Evolutionary conservation across 2,888 invertebrate species (phyloP).

Genomic region (Mayetiola destructor): DNA sequence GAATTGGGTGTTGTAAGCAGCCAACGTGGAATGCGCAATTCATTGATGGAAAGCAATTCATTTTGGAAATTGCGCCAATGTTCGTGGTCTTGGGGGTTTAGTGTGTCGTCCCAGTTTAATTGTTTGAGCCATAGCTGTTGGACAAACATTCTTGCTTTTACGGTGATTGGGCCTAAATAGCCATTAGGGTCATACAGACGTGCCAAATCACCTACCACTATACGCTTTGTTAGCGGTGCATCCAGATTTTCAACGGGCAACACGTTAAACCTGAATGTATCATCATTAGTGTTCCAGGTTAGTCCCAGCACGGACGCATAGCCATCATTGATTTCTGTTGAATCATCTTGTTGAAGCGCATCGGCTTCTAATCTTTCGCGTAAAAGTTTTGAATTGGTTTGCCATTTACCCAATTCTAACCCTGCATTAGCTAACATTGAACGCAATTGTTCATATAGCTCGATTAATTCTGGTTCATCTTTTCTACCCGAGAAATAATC

Average conservation of each 20-base stretch:
- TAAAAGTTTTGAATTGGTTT: too few species aligned
- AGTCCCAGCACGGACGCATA: neutral
- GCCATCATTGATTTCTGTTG: neutral
- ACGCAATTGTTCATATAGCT: neutral
- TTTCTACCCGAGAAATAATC: neutral
- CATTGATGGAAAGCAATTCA: too few species aligned
- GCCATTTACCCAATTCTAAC: too few species aligned
- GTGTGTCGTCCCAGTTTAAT: constrained; percentile 17
- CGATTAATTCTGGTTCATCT: neutral
- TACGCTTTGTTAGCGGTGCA: constrained; percentile 14
- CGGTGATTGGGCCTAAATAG: constrained; percentile 17
- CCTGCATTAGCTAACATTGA: neutral
- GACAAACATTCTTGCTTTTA: constrained; percentile 17
- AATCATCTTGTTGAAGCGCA: neutral
- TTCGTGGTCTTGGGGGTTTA: neutral
- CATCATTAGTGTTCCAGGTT: neutral
- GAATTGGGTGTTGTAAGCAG: neutral
- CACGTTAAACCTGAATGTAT: neutral
- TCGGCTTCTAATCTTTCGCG: neutral
- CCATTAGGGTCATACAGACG: constrained; percentile 18
- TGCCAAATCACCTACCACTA: constrained; percentile 16
- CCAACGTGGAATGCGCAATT: neutral
- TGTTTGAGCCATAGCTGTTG: constrained; percentile 17
- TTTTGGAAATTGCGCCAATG: constrained; percentile 13
- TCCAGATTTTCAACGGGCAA: neutral